phyloP scores from a whole-genome alignment of 2,113 vertebrate genomes.

The Gobio gobio region DNA sequence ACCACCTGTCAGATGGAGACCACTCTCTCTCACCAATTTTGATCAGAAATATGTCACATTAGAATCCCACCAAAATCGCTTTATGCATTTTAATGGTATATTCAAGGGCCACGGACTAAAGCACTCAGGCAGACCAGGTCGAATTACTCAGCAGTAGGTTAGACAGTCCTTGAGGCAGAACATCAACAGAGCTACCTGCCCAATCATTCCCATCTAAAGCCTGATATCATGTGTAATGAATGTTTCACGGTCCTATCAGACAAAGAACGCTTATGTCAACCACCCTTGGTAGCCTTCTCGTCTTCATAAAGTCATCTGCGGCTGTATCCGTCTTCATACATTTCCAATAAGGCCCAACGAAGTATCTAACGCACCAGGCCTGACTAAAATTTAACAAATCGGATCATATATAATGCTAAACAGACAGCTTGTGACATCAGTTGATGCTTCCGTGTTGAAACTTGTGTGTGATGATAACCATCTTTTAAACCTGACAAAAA shows the following conservation, averaged over 20 bases:
- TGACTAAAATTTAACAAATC: background rate
- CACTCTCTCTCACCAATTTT: conserved; percentile 8
- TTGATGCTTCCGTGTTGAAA: conserved; percentile 57
- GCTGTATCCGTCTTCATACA: background rate
- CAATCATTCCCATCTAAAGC: conserved; percentile 19
- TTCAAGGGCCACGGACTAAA: background rate
- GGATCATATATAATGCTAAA: background rate
- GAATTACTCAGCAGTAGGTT: conserved; percentile 41
- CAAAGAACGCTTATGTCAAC: conserved; percentile 15
- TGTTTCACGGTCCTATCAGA: conserved; percentile 6
- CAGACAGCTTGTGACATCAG: conserved; percentile 44
- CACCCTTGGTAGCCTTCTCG: background rate
- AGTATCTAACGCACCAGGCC: background rate
- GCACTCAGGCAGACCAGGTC: conserved; percentile 33
- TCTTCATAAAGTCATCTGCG: background rate
- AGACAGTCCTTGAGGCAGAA: conserved; percentile 36
- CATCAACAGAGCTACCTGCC: conserved; percentile 34
- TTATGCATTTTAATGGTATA: background rate
- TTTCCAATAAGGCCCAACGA: conserved; percentile 3
- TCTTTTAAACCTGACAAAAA: conserved; percentile 58
- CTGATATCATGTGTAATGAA: conserved; percentile 37
- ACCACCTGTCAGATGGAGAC: background rate
- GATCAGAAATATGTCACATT: background rate
- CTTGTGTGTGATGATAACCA: conserved; percentile 60
- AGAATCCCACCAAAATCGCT: background rate